Conservation (phyloP, 2,113 vertebrate species). For the Heliornis fulica region DNA sequence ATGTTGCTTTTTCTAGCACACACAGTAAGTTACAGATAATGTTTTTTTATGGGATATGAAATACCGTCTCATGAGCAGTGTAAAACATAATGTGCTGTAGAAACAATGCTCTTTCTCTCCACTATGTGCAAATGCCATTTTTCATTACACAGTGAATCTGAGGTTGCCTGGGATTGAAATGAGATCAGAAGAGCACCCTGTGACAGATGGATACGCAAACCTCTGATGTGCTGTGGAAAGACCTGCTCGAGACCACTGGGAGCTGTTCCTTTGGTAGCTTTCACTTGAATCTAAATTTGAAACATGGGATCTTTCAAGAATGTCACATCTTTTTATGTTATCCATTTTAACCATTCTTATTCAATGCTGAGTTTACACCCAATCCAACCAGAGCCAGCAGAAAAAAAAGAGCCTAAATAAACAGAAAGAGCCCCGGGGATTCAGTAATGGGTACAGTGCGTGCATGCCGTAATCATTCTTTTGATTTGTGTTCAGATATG, state of each 20-base stretch:
- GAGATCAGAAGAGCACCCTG: not conserved
- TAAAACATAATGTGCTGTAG: constrained; percentile 23
- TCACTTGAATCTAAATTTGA: constrained; percentile 24
- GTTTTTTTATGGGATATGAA: constrained; percentile 41
- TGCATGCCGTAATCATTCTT: constrained; percentile 60
- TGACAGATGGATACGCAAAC: not conserved
- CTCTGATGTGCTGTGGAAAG: constrained; percentile 1
- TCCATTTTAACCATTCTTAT: constrained; percentile 25
- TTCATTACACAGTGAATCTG: constrained; percentile 11
- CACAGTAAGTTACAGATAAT: constrained; percentile 45
- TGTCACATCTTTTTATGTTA: constrained; percentile 18
- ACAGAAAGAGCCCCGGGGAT: constrained; percentile 67
- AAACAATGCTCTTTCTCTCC: constrained; percentile 40
- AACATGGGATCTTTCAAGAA: constrained; percentile 31
- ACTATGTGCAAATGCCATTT: constrained; percentile 42
- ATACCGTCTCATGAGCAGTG: not conserved
- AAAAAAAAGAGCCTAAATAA: constrained; percentile 69
- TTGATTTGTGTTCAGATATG: constrained; percentile 70
- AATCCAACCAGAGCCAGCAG: constrained; percentile 32
- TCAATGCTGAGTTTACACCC: constrained; percentile 50
- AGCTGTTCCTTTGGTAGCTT: not conserved
- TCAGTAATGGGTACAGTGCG: constrained; percentile 36
- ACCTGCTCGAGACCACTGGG: not conserved
- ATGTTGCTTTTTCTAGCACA: constrained; percentile 18
- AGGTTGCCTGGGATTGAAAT: constrained; percentile 6